Evolutionary conservation across 2,113 vertebrate species (phyloP).

Genomic region (Lucifuga dentata): DNA sequence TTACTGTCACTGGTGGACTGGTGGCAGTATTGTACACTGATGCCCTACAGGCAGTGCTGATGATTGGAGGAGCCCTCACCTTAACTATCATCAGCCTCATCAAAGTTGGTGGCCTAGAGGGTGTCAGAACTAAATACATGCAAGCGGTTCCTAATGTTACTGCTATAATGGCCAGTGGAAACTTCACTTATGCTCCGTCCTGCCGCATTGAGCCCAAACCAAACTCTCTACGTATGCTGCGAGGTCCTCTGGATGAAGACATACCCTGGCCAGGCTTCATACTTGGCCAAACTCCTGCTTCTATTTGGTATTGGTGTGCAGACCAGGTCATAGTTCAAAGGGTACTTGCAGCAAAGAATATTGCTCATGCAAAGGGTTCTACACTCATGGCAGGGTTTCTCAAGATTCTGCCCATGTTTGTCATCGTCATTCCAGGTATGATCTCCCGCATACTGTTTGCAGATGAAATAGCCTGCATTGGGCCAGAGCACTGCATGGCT

Average conservation of each 20-base stretch:
- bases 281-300: conserved; percentile 96
- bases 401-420: conserved; percentile 97
- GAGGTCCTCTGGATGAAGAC: conserved; percentile 93
- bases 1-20: conserved; percentile 96
- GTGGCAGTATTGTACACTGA: conserved; percentile 98
- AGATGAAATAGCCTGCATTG: conserved; percentile 95
- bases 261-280: conserved; percentile 97
- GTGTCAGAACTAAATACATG: conserved; percentile 95
- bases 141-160: conserved; percentile 91
- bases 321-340: conserved; percentile 99
- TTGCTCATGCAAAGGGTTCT: conserved; percentile 93
- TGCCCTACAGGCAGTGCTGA: conserved; percentile 94
- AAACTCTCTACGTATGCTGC: conserved; percentile 89
- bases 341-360: conserved; percentile 96
- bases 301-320: conserved; percentile 99
- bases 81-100: conserved; percentile 91
- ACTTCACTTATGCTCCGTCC: conserved; percentile 89
- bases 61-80: conserved; percentile 94
- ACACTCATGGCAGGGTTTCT: conserved; percentile 97
- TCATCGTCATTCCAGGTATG: conserved; percentile 98
- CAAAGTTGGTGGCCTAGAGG: conserved; percentile 93
- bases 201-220: conserved; percentile 92
- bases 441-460: conserved; percentile 94
- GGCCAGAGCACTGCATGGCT: conserved; percentile 95
- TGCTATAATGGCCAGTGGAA: conserved; percentile 88